Base-by-base conservation (phyloP, 2,888 invertebrate species). In the Cataglyphis rosenhaueri region DNA sequence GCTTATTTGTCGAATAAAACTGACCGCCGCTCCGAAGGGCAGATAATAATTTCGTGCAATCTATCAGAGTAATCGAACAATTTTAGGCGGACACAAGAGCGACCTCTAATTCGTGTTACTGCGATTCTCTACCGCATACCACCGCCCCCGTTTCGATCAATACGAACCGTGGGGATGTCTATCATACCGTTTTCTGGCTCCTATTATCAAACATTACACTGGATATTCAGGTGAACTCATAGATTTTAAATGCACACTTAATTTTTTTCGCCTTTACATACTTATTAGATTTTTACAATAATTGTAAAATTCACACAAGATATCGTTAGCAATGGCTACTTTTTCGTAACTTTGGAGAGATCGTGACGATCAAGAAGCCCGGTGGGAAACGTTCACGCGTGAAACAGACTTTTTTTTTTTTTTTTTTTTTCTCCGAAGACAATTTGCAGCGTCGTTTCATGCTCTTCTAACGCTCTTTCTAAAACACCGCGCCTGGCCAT, bases 101-200 rank as follows among this genome's bases (percentile, higher is more conserved):
- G 71, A 48, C 83, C 89, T 87, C 86, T 90, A 91, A 92, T 92
- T 91, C 90, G 84, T 85, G 86, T 90, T 88, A 86, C 88, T 87
- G 85, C 88, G 91, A 91, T 89, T 89, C 87, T 87, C 87, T 87
- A 85, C 88, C 88, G 87, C 88, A 86, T 87, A 86, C 86, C 83
- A 85, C 86, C 61, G 81, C 25, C 82, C 74, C 57, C 62, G 48
- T 57, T 48, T 48, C 91, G 92, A 92, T 92, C 92, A 91, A 92
- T 92, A 92, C 90, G 86, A 86, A 85, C 85, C 76, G 68, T 73
- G 68, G 68, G 82, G 81, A 83, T 78, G 81, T 73, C 81, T 85
- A 70, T 84, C 87, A 64, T 64, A 82, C 59, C 68, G 83, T 65
- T 81, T 84, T 84, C 86, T 64, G 6, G 18, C 62, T n/a, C 79